phyloP scores from a whole-genome alignment of 2,888 invertebrate species.

The Julus scanicus region DNA sequence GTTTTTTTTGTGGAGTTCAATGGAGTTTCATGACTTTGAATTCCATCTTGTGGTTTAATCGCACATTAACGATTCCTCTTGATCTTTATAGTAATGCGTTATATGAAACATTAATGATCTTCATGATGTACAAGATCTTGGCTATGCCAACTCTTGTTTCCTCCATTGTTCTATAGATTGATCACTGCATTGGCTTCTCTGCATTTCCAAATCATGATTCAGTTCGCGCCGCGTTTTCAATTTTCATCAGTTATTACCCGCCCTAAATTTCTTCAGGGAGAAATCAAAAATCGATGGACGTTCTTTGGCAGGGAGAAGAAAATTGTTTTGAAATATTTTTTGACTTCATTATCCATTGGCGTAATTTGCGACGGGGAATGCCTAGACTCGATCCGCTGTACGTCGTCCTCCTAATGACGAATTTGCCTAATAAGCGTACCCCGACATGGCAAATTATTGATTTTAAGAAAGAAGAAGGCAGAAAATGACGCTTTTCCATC shows the following conservation, averaged over 20 bases:
- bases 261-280: neutral
- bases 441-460: neutral
- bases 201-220: too few species aligned
- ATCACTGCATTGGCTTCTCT: too few species aligned
- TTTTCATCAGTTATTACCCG: neutral
- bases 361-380: neutral
- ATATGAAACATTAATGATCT: too few species aligned
- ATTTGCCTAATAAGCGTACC: neutral
- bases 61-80: too few species aligned
- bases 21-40: too few species aligned
- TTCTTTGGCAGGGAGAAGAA: neutral
- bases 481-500: neutral
- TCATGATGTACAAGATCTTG: too few species aligned
- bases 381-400: neutral
- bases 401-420: neutral
- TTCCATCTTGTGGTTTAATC: too few species aligned
- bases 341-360: neutral
- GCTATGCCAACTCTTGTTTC: too few species aligned
- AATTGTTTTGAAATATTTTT: constrained; percentile 10
- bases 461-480: neutral
- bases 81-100: too few species aligned
- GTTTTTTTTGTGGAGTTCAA: too few species aligned
- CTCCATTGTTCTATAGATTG: too few species aligned
- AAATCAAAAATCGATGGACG: neutral
- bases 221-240: neutral